Conservation (phyloP, 2,888 invertebrate genomes). For the Dicycla oo region DNA sequence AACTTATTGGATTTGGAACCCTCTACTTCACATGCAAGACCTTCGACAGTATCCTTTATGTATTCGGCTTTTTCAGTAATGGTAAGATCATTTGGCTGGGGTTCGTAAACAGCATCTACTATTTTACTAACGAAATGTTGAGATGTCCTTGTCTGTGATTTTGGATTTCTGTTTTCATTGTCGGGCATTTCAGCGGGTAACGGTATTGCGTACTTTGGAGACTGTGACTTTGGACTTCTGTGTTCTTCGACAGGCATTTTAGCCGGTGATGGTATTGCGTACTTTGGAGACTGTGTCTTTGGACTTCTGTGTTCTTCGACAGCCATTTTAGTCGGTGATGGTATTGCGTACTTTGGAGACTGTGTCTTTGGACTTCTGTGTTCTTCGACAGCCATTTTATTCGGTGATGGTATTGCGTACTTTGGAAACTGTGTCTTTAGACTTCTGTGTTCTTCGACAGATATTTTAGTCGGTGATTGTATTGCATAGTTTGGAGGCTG, state of each 20-base stretch:
- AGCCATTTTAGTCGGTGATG: neutral
- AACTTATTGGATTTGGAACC: conserved; percentile 68
- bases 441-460: conserved; percentile 37
- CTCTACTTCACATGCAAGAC: conserved; percentile 69
- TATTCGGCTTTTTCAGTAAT: conserved; percentile 76
- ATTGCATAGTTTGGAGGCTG: conserved; percentile 18
- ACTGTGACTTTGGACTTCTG: conserved; percentile 35
- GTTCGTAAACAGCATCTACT: conserved; percentile 65
- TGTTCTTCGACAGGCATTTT: conserved; percentile 27
- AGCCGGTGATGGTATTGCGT: conserved; percentile 3
- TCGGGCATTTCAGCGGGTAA: neutral
- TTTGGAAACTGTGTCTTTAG: conserved; percentile 32
- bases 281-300: conserved; percentile 19
- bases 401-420: conserved; percentile 6
- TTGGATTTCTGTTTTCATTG: conserved; percentile 42
- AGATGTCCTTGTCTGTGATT: conserved; percentile 54
- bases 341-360: conserved; percentile 16
- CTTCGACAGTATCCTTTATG: conserved; percentile 73
- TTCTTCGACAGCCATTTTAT: conserved; percentile 23
- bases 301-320: conserved; percentile 16
- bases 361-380: conserved; percentile 38
- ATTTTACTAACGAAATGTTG: conserved; percentile 57
- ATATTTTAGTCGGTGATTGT: neutral
- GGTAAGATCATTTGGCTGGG: conserved; percentile 70
- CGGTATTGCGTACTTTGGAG: conserved; percentile 11